Evolutionary conservation across 2,797 vertebrate genomes (phyloP), one percentile per base, ranked within the genome.

Genomic region (Rallus crepitans): DNA sequence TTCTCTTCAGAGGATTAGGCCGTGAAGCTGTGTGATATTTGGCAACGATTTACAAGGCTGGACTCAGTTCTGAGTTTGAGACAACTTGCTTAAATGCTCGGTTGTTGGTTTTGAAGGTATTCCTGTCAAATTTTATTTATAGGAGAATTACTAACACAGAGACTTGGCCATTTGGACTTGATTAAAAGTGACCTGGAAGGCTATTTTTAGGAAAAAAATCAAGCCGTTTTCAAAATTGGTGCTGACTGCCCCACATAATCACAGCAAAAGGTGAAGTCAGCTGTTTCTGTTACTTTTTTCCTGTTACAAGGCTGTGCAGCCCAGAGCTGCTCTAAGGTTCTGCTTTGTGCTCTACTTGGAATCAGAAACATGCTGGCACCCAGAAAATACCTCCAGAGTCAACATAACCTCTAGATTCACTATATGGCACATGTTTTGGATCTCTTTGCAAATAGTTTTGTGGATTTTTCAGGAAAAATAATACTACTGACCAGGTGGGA

Each of bases 121-220:
- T 70, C 82, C 77, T 68, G 20, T 95, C 96, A 96, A 94, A 90
- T 72, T 77, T 95, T 92, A 94, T 97, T 97, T 95, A 82, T 66
- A 52, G 56, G 64, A 94, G 87, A 96, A 89, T 55, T 88, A 89
- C 79, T 63, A 93, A 72, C 3, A 0, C 59, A 75, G 63, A 68
- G 85, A 64, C 57, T 93, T 86, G 76, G 79, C 57, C 64, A 68
- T 94, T 92, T 90, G 73, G 87, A 85, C 92, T 96, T 97, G 96
- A 97, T 97, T 97, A 96, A 95, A 97, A 95, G 92, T 96, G 96
- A 97, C 91, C 95, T 5, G 1, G 69, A 94, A 96, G 91, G 95
- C 64, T 96, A 96, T 97, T 96, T 95, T 97, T 95, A 96, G 94
- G 73, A 47, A 94, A 87, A 95, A 95, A 93, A 87, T 89, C 90